A percentile compares a stretch with the other conserved stretches of the same genome.
These are phyloP conservation scores for Acanthochromis polyacanthus DNA, from an alignment of 2,113 vertebrate species.

Conservation along the genomic window DNA sequence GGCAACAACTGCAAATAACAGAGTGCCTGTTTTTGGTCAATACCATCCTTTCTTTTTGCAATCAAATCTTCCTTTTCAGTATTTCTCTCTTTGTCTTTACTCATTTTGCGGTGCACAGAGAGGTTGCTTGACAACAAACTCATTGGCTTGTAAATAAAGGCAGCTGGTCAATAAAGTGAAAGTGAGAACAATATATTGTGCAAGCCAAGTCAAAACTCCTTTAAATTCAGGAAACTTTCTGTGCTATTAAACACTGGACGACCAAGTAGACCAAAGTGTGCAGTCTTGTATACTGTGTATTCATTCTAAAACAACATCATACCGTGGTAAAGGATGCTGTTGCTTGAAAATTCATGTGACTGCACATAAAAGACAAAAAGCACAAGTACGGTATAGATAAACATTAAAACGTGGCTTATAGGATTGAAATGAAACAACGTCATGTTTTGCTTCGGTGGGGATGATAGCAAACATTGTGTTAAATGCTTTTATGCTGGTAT, in stretches of 20 bases:
- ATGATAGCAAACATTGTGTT: neutral
- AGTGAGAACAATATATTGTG: too few relatives aligned
- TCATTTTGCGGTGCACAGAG: too few relatives aligned
- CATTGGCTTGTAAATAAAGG: too few relatives aligned
- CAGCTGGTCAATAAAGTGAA: too few relatives aligned
- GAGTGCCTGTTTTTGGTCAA: too few relatives aligned
- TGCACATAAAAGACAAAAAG: neutral
- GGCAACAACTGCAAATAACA: too few relatives aligned
- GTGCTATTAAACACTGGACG: neutral
- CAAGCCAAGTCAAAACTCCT: neutral
- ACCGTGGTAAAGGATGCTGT: too few relatives aligned
- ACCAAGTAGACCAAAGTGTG: neutral
- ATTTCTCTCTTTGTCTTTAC: too few relatives aligned
- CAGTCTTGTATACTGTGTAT: neutral
- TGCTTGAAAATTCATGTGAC: neutral
- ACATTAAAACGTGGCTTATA: neutral
- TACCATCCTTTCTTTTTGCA: too few relatives aligned
- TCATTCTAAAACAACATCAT: neutral
- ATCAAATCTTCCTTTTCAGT: too few relatives aligned
- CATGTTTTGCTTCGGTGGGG: neutral
- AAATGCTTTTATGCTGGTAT: neutral
- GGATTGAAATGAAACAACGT: neutral
- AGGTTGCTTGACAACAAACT: too few relatives aligned
- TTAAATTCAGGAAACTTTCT: neutral
- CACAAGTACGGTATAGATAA: neutral